A percentile compares a stretch with the other conserved stretches of the same genome.
Evolutionary conservation across 2,797 vertebrate species (phyloP).

Genomic region (Cephalopachus bancanus): DNA sequence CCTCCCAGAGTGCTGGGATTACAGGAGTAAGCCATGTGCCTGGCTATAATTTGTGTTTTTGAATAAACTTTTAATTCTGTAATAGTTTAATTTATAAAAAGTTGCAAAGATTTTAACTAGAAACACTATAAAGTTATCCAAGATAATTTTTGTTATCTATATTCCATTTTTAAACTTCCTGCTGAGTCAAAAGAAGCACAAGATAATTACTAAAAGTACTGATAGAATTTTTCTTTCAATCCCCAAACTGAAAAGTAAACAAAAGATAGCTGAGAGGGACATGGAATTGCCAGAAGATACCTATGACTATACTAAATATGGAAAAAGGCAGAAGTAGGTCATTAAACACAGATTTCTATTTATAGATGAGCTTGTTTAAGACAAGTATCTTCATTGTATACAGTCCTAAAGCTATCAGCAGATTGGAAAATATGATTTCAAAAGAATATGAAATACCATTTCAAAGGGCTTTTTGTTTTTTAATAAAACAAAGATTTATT

Average conservation of each 20-base stretch:
- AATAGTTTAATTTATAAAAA: conserved; percentile 55
- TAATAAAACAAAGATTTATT: conserved; percentile 28
- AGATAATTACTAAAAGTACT: conserved; percentile 45
- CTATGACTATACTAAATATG: conserved; percentile 42
- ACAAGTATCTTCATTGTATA: neutral
- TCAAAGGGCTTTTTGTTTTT: conserved; percentile 30
- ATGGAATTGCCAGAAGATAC: neutral
- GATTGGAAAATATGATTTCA: conserved; percentile 25
- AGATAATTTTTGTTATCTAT: conserved; percentile 51
- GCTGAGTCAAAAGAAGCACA: conserved; percentile 8
- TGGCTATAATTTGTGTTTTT: conserved; percentile 6
- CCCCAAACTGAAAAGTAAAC: conserved; percentile 36
- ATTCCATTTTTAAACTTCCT: conserved; percentile 48
- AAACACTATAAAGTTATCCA: conserved; percentile 3
- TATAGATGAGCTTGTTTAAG: conserved; percentile 49
- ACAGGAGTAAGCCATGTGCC: too few species aligned
- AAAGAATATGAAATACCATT: conserved; percentile 41
- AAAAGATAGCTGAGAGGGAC: conserved; percentile 39
- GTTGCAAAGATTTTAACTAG: conserved; percentile 59
- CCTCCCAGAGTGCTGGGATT: too few species aligned
- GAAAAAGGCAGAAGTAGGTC: neutral
- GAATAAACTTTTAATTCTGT: conserved; percentile 61
- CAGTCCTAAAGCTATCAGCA: conserved; percentile 5
- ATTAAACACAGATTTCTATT: conserved; percentile 55
- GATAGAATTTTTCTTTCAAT: conserved; percentile 51